Percentiles rank a stretch among this genome's conserved stretches.
These are phyloP conservation scores for Diacarnus erythraeanus DNA, from an alignment of 37 sponge, comb jelly and placozoan species.

Conservation along the genomic window DNA sequence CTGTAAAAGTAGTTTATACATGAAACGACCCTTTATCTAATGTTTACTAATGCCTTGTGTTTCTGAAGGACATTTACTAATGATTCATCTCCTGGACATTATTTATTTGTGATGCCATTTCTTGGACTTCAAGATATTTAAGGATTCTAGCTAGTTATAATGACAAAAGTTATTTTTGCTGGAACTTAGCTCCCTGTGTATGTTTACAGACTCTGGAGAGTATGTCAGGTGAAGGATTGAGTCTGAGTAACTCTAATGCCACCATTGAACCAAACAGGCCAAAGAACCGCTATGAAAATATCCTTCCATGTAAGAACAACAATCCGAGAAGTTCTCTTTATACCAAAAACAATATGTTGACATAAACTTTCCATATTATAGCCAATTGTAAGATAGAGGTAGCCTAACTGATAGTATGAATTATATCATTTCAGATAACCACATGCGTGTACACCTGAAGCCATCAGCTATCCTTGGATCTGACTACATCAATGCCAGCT, in stretches of 20 bases:
- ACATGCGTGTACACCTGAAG: constrained; percentile 15
- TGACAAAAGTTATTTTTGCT: not conserved
- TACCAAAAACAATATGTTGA: too few species aligned
- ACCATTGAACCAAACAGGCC: constrained; percentile 1
- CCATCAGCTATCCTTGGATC: constrained; percentile 32
- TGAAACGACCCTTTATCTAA: too few species aligned
- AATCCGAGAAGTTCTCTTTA: not conserved
- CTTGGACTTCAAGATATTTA: too few species aligned
- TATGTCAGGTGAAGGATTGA: not conserved
- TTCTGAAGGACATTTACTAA: too few species aligned
- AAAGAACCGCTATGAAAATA: constrained; percentile 57
- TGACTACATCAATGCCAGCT: constrained; percentile 65
- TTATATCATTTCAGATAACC: constrained; percentile 29
- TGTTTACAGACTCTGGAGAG: constrained; percentile 28
- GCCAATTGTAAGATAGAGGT: not conserved
- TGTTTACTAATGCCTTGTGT: too few species aligned
- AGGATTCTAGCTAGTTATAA: too few species aligned
- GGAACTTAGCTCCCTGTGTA: not conserved
- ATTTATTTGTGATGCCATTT: too few species aligned
- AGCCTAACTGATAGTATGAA: not conserved
- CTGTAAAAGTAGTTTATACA: too few species aligned
- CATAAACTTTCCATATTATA: not conserved
- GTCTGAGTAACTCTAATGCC: constrained; percentile 11
- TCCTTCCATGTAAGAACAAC: constrained; percentile 42
- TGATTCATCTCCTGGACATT: too few species aligned